A percentile compares a stretch with the other conserved stretches of the same genome.
phyloP scores from a whole-genome alignment of 2,797 vertebrate species.

The Mormyrus hasselquistii region DNA sequence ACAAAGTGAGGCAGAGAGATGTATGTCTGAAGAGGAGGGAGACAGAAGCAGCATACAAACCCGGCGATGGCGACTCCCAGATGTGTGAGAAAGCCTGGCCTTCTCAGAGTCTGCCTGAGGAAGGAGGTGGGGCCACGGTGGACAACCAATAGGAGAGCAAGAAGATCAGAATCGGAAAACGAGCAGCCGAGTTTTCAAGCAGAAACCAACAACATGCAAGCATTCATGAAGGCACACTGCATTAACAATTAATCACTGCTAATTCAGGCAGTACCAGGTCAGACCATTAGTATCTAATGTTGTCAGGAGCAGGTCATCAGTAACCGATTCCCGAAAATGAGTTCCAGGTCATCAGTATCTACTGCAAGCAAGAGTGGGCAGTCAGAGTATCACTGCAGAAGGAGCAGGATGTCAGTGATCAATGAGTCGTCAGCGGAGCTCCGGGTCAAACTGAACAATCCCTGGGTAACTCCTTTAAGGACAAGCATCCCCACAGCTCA shows the following conservation, averaged over 20 bases:
- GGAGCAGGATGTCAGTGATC: not conserved
- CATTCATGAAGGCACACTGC: conserved; percentile 2
- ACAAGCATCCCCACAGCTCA: not conserved
- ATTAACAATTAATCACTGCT: not conserved
- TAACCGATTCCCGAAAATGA: not conserved
- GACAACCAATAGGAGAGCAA: not conserved
- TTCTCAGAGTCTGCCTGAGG: conserved; percentile 88
- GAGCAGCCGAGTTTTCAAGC: not conserved
- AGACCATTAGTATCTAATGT: conserved; percentile 16
- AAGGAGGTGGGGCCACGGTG: conserved; percentile 40
- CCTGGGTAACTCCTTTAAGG: not conserved
- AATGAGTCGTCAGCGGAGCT: not conserved
- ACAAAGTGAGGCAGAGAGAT: conserved; percentile 31
- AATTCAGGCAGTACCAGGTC: not conserved
- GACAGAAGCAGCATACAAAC: conserved; percentile 70
- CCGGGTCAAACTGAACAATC: not conserved
- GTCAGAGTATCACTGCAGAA: not conserved
- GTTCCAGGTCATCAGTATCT: not conserved
- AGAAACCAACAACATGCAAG: not conserved
- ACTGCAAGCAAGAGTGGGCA: not conserved
- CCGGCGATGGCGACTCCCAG: conserved; percentile 71
- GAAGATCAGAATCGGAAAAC: not conserved
- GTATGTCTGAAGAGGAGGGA: conserved; percentile 31
- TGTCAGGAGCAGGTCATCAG: not conserved
- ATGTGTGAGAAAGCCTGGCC: conserved; percentile 71